Conservation (phyloP, 2,113 vertebrate species). For the Daboia siamensis region DNA sequence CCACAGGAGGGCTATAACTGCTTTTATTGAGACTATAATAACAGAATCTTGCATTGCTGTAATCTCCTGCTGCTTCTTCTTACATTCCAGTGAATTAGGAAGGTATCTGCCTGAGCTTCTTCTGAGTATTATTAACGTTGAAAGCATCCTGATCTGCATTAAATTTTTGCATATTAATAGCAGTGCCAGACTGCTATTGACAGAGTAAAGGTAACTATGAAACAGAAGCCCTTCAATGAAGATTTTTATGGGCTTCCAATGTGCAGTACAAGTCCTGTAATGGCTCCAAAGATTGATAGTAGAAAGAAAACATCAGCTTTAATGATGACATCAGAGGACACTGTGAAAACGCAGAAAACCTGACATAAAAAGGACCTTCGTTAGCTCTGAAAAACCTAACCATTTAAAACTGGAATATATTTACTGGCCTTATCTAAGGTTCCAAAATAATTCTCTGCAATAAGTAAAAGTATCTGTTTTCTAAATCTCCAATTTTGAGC, state of each 20-base stretch:
- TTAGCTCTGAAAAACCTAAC: background rate
- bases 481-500: background rate
- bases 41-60: background rate
- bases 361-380: background rate
- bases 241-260: background rate
- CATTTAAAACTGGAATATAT: background rate
- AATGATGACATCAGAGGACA: background rate
- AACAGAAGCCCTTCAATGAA: background rate
- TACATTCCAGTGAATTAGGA: background rate
- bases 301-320: background rate
- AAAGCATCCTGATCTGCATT: background rate
- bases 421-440: background rate
- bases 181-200: background rate
- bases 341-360: background rate
- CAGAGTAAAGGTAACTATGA: background rate
- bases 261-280: background rate
- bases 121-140: background rate
- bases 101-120: background rate
- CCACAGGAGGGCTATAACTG: background rate
- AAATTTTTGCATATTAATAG: background rate
- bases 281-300: background rate
- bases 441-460: background rate
- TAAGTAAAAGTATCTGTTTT: background rate
- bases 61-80: background rate
- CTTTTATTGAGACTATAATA: background rate